Percentiles rank a stretch among this genome's conserved stretches.
Conservation (phyloP, 2,797 vertebrate species). For the Onychomys leucogaster region DNA sequence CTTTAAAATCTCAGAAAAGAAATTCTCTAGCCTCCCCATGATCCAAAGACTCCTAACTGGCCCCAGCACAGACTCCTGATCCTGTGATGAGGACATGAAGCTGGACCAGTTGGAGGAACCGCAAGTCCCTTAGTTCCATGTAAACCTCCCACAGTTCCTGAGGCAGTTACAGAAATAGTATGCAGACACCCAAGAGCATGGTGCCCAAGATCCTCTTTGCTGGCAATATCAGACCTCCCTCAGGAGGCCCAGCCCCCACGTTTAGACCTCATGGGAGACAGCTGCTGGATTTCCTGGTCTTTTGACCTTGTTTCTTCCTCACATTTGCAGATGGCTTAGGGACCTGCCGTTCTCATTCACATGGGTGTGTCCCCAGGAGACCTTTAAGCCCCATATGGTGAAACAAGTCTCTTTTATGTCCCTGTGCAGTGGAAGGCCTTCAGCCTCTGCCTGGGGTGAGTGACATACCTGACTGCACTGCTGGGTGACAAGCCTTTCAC, state of each 20-base stretch:
- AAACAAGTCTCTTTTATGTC: conserved; percentile 53
- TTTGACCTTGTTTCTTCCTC: conserved; percentile 72
- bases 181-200: neutral
- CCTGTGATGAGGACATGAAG: neutral
- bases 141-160: neutral
- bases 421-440: neutral
- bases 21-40: neutral
- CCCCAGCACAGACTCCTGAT: neutral
- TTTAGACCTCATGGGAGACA: conserved; percentile 74
- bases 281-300: conserved; percentile 79
- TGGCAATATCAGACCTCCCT: conserved; percentile 8
- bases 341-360: conserved; percentile 75
- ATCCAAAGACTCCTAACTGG: neutral
- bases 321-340: conserved; percentile 80
- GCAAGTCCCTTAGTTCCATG: neutral
- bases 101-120: neutral
- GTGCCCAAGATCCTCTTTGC: neutral
- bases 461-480: neutral
- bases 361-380: conserved; percentile 54
- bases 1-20: conserved; percentile 55
- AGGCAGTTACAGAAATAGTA: neutral
- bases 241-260: conserved; percentile 35
- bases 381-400: conserved; percentile 76
- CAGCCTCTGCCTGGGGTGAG: conserved; percentile 20
- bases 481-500: neutral